Evolutionary conservation across 2,888 invertebrate species (phyloP), one percentile per base, ranked within the genome.

Genomic region (Netelia virgata): DNA sequence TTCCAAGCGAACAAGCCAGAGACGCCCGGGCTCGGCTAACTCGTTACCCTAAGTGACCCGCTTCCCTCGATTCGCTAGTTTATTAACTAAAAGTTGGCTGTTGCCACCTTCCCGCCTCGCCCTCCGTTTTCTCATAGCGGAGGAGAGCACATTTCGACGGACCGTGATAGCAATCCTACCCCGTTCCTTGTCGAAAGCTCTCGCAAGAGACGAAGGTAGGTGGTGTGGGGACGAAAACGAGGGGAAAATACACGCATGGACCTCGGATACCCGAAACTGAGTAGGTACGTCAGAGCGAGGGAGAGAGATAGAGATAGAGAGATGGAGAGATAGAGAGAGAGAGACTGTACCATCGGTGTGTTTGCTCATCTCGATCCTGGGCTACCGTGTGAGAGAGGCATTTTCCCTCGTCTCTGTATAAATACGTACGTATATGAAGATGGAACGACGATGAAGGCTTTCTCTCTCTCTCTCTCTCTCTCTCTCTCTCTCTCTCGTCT

Each of bases 71-170:
- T 88, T 87, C 87, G 83, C 87, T 74, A 87, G 86, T 85, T 87
- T 88, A 87, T 88, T 89, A 90, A 89, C 89, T 90, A 88, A 90
- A 90, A 89, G 87, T 88, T 87, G 85, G 72, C 74, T 85, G 82
- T 82, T 69, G 83, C 74, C 59, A 70, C 23, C 64, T 50, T 57
- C 59, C 59, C 23, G 73, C 79, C 75, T 75, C 57, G 20, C 23
- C 64, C 75, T 47, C 28, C 57, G 23, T 68, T 68, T 59, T n/a
- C 77, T 61, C 77, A 66, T 75, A 14, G 41, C 53, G 63, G 66
- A 68, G 63, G 68, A 66, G 79, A 57, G 66, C 41, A 73, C 74
- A 81, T 81, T 84, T 81, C 64, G 69, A 78, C 78, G 77, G 57
- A 72, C 47, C 64, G 53, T 74, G 57, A 70, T 64, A 74, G 59